These are phyloP conservation scores for Scatophagus argus DNA, from an alignment of 2,113 vertebrate species.

Conservation along the genomic window DNA sequence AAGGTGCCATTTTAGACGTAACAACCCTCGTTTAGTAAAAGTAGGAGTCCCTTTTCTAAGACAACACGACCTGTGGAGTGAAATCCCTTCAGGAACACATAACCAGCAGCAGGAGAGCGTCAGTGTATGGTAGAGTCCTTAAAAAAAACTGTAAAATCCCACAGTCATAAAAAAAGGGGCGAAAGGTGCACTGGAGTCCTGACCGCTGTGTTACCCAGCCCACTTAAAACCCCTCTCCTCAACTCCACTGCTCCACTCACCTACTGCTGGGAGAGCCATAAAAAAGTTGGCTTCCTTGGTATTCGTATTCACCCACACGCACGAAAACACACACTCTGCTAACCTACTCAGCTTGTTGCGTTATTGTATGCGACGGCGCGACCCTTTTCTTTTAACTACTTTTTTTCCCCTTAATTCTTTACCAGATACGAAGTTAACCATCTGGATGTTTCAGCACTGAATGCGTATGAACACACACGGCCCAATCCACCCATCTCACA, in stretches of 20 bases:
- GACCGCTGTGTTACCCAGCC: conserved; percentile 26
- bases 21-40: background rate
- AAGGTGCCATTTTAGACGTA: too few species aligned
- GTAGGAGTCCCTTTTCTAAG: background rate
- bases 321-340: background rate
- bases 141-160: conserved; percentile 45
- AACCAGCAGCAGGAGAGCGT: conserved; percentile 4
- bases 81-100: background rate
- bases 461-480: background rate
- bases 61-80: background rate
- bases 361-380: background rate
- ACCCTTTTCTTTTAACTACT: background rate
- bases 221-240: conserved; percentile 13
- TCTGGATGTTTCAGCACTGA: background rate
- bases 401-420: background rate
- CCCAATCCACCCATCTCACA: conserved; percentile 18
- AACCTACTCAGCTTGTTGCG: background rate
- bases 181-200: conserved; percentile 26
- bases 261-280: conserved; percentile 50
- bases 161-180: conserved; percentile 29
- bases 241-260: conserved; percentile 23
- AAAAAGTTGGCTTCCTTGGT: conserved; percentile 34
- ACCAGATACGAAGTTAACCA: background rate
- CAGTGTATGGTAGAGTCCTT: conserved; percentile 7
- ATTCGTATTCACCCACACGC: conserved; percentile 4